These are phyloP conservation scores for Corythaeola cristata DNA, from an alignment of 2,113 vertebrate species.

Conservation along the genomic window DNA sequence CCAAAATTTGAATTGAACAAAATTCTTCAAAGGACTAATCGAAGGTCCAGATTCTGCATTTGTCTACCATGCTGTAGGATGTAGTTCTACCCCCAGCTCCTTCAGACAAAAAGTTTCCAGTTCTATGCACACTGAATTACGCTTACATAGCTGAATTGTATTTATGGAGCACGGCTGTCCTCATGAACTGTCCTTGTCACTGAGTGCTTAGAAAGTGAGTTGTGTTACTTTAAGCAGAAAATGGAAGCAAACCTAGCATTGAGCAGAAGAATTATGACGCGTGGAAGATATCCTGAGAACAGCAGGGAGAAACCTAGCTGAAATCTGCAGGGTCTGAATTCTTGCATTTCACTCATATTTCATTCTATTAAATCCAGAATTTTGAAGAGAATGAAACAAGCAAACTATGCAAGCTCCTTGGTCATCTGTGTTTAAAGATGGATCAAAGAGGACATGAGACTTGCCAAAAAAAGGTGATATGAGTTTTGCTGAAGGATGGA, in stretches of 20 bases:
- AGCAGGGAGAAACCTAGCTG: background rate
- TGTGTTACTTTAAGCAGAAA: background rate
- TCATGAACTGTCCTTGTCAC: background rate
- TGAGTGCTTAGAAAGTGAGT: background rate
- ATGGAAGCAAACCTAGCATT: background rate
- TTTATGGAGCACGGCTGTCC: background rate
- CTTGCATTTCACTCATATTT: background rate
- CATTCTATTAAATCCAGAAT: background rate
- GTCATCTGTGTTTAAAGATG: background rate
- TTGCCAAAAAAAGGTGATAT: background rate
- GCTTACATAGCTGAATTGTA: accelerated
- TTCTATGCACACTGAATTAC: background rate
- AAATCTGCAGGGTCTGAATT: background rate
- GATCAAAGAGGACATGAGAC: background rate
- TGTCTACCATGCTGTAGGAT: background rate
- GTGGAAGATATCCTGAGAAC: background rate
- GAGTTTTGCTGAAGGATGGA: background rate
- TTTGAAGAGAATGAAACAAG: background rate
- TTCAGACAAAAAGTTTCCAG: background rate
- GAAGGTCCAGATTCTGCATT: background rate
- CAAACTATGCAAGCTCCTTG: background rate
- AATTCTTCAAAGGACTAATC: background rate
- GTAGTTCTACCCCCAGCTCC: background rate
- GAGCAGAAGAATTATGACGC: background rate
- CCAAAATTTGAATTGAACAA: background rate